Percentiles rank a stretch among this genome's conserved stretches.
These are phyloP conservation scores for Molorchus minor DNA, from an alignment of 2,888 invertebrate genomes.

Conservation along the genomic window DNA sequence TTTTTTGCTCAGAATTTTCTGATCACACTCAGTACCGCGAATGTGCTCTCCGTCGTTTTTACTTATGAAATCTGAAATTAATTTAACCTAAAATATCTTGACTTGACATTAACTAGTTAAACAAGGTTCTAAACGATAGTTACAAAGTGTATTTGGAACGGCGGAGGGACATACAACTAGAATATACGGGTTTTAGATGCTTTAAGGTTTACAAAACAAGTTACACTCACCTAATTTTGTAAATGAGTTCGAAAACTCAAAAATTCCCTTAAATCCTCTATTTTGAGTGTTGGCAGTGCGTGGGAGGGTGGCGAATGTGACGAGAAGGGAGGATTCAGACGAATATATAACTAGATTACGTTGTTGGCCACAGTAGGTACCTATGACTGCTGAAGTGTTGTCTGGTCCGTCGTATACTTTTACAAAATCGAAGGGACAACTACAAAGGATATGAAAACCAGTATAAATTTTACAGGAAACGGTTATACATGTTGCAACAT, in stretches of 20 bases:
- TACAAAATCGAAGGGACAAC: slow-evolving; percentile 98
- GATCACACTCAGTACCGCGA: slow-evolving; percentile 98
- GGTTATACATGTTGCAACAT: no score
- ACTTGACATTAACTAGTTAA: no score
- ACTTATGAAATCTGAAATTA: slow-evolving; percentile 86
- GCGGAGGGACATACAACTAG: no score
- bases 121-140: no score
- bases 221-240: slow-evolving; percentile 92
- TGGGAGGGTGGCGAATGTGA: slow-evolving; percentile 90
- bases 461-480: neutral
- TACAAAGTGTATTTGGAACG: neutral
- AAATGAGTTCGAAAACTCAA: slow-evolving; percentile 98
- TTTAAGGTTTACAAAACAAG: no score
- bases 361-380: slow-evolving; percentile 97
- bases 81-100: no score
- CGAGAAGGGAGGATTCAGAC: slow-evolving; percentile 88
- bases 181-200: no score
- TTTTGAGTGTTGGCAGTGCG: slow-evolving; percentile 95
- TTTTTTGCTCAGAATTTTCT: slow-evolving; percentile 93
- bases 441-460: slow-evolving; percentile 61
- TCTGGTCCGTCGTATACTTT: slow-evolving; percentile 95
- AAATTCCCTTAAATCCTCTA: slow-evolving; percentile 98
- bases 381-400: slow-evolving; percentile 88
- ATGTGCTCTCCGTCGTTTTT: slow-evolving; percentile 95
- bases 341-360: slow-evolving; percentile 95